Conservation (phyloP, 1,140 invertebrate species). For the Hylyphantes graminicola region DNA sequence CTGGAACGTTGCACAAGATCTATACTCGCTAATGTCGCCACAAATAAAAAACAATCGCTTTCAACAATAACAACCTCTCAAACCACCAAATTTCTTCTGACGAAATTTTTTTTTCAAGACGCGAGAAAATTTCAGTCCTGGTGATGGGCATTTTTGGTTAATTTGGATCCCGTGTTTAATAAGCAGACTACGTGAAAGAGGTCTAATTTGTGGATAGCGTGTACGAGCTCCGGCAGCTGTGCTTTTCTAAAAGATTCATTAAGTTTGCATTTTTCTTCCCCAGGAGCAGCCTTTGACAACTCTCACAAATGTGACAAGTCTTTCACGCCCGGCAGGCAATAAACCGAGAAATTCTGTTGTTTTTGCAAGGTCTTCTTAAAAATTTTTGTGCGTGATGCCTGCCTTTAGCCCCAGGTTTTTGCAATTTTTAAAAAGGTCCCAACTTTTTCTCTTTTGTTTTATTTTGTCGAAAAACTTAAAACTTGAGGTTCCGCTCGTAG, state of each 20-base stretch:
- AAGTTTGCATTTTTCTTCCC: slow-evolving; percentile 58
- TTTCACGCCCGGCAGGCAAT: slow-evolving; percentile 47
- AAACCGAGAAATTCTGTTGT: slow-evolving; percentile 11
- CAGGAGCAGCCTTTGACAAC: slow-evolving; percentile 51
- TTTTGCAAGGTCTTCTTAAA: slow-evolving; percentile 2
- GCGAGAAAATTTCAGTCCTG: too few species aligned
- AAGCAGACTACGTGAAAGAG: slow-evolving; percentile 38
- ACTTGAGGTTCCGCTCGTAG: too few species aligned
- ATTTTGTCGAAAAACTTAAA: too few species aligned
- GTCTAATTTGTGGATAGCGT: slow-evolving; percentile 58
- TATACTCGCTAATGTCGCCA: too few species aligned
- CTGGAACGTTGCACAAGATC: too few species aligned
- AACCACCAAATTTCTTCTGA: too few species aligned
- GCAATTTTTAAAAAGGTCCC: too few species aligned
- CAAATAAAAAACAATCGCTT: too few species aligned
- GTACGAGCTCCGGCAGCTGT: slow-evolving; percentile 18
- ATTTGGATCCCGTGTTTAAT: slow-evolving; percentile 42
- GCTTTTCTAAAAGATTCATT: slow-evolving; percentile 57
- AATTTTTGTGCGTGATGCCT: neutral
- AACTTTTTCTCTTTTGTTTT: too few species aligned
- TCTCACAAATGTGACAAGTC: slow-evolving; percentile 54
- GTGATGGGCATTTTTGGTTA: slow-evolving; percentile 36
- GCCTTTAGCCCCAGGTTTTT: too few species aligned
- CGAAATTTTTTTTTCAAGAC: too few species aligned
- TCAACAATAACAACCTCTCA: too few species aligned